These are phyloP conservation scores for Andrena flavipes DNA, from an alignment of 2,888 invertebrate species.

Conservation along the genomic window DNA sequence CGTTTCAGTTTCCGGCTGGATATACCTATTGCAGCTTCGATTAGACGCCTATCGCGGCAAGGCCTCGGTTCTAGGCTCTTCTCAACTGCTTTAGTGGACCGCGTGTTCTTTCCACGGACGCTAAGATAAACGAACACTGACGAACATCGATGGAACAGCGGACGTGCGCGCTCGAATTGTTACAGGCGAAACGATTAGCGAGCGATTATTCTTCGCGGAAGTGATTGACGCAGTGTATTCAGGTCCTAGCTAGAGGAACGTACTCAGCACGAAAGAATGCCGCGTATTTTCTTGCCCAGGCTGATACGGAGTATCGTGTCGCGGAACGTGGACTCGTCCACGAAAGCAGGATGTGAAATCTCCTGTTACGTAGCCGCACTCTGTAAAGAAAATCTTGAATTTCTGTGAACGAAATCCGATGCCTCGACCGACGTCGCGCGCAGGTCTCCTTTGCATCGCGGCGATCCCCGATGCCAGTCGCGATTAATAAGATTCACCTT, in stretches of 20 bases:
- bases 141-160: not conserved
- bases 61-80: slow-evolving; percentile 10
- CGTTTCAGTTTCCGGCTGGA: slow-evolving; percentile 56
- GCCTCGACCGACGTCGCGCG: slow-evolving; percentile 42
- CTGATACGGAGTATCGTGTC: slow-evolving; percentile 45
- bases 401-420: slow-evolving; percentile 70
- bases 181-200: slow-evolving; percentile 12
- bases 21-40: slow-evolving; percentile 36
- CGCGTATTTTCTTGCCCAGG: not conserved
- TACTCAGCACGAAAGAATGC: slow-evolving; percentile 29
- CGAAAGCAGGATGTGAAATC: slow-evolving; percentile 77
- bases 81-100: slow-evolving; percentile 16
- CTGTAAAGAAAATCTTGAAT: slow-evolving; percentile 73
- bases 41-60: slow-evolving; percentile 29
- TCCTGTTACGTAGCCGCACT: slow-evolving; percentile 73
- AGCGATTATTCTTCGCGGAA: slow-evolving; percentile 10
- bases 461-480: slow-evolving; percentile 17
- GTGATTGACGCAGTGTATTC: not conserved
- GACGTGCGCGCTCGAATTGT: not conserved
- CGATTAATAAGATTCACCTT: slow-evolving; percentile 45
- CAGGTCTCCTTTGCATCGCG: slow-evolving; percentile 28
- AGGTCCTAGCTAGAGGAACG: not conserved
- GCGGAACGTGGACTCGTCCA: slow-evolving; percentile 42
- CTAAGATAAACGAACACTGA: not conserved
- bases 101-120: not conserved